These are phyloP conservation scores for Hetaerina americana DNA, from an alignment of 1,140 invertebrate genomes.

Conservation along the genomic window DNA sequence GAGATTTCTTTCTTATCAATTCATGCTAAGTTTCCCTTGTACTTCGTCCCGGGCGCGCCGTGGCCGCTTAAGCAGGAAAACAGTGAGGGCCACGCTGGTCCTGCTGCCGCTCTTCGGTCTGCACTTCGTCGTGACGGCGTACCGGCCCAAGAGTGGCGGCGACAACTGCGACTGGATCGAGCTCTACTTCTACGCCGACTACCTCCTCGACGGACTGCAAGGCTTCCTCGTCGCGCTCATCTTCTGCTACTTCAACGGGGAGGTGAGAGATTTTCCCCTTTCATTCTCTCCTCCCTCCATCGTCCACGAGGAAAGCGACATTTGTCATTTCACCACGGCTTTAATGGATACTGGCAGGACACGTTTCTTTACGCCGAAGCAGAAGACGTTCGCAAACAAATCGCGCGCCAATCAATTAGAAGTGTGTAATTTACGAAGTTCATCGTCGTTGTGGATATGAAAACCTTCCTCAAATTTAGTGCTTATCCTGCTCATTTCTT, in stretches of 20 bases:
- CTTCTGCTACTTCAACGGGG: conserved; percentile 39
- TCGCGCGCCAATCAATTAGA: neutral
- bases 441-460: neutral
- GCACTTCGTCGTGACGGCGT: conserved; percentile 40
- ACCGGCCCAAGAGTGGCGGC: conserved; percentile 26
- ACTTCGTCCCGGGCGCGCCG: neutral
- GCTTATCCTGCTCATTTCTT: too few relatives aligned
- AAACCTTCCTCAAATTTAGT: too few relatives aligned
- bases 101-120: conserved; percentile 44
- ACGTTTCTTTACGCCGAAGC: neutral
- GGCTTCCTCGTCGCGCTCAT: conserved; percentile 33
- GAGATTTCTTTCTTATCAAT: too few relatives aligned
- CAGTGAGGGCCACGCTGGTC: conserved; percentile 40
- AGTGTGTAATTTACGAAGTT: neutral
- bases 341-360: neutral
- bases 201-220: conserved; percentile 32
- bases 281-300: neutral
- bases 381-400: neutral
- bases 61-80: conserved; percentile 28
- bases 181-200: conserved; percentile 28
- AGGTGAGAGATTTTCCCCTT: conserved; percentile 32
- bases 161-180: conserved; percentile 26
- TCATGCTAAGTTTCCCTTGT: too few relatives aligned
- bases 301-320: neutral
- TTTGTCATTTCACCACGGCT: neutral